Evolutionary conservation across 2,888 invertebrate species (phyloP).

Genomic region (Ischnus inquisitorius): DNA sequence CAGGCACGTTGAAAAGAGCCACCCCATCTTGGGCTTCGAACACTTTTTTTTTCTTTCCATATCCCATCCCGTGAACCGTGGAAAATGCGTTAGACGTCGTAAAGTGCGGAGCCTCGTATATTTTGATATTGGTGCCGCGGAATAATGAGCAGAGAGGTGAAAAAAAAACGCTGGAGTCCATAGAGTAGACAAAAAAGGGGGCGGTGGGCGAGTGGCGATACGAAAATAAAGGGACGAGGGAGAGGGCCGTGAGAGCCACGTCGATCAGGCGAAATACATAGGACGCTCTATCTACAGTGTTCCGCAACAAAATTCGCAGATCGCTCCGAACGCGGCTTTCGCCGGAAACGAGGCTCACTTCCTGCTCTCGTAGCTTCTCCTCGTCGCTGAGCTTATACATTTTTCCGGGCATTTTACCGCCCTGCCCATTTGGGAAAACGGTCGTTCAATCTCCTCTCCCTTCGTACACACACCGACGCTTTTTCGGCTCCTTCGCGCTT

Average conservation of each 20-base stretch:
- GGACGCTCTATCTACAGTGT: not conserved
- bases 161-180: not conserved
- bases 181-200: not conserved
- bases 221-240: not conserved
- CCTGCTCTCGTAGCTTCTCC: slow-evolving; percentile 1
- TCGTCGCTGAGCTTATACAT: slow-evolving; percentile 10
- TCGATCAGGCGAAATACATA: slow-evolving; percentile 22
- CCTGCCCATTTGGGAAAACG: slow-evolving; percentile 27
- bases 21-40: not conserved
- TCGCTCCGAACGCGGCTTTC: slow-evolving; percentile 39
- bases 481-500: not conserved
- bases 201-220: not conserved
- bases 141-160: slow-evolving; percentile 1
- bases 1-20: slow-evolving; percentile 6
- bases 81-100: slow-evolving; percentile 7
- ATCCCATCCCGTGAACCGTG: not conserved
- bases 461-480: not conserved
- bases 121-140: slow-evolving; percentile 12
- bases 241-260: slow-evolving; percentile 18
- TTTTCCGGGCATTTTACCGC: slow-evolving; percentile 25
- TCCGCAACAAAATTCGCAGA: slow-evolving; percentile 30
- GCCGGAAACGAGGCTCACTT: slow-evolving; percentile 41
- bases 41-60: slow-evolving; percentile 1
- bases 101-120: slow-evolving; percentile 16
- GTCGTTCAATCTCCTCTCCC: slow-evolving; percentile 17